phyloP scores from a whole-genome alignment of 2,888 invertebrate species.

The Drosophila tanythrix region DNA sequence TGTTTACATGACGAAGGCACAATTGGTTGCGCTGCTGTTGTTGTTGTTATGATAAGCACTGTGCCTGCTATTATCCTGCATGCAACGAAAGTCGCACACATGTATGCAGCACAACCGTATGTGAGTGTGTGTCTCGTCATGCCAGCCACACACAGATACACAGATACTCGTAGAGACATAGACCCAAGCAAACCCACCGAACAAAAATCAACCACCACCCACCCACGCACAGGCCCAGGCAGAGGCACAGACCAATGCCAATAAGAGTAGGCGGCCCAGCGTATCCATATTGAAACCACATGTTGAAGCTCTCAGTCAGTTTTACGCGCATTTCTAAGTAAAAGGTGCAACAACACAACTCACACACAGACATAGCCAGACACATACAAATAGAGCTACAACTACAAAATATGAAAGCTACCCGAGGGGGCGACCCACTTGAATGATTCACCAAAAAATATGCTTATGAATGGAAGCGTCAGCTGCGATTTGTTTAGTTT shows the following conservation, averaged over 20 bases:
- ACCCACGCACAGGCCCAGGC: slow-evolving; percentile 31
- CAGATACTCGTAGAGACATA: slow-evolving; percentile 41
- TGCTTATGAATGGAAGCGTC: slow-evolving; percentile 46
- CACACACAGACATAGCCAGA: slow-evolving; percentile 8
- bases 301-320: slow-evolving; percentile 66
- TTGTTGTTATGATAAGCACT: slow-evolving; percentile 34
- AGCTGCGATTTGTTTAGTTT: slow-evolving; percentile 48
- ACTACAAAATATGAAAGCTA: slow-evolving; percentile 36
- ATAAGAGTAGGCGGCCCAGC: slow-evolving; percentile 56
- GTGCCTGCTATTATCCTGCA: slow-evolving; percentile 52
- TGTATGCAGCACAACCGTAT: slow-evolving; percentile 19
- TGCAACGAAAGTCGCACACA: slow-evolving; percentile 36
- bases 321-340: slow-evolving; percentile 78
- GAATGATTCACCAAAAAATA: slow-evolving; percentile 66
- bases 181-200: slow-evolving; percentile 22
- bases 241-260: slow-evolving; percentile 38
- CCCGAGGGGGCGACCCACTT: slow-evolving; percentile 35
- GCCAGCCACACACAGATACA: slow-evolving; percentile 30
- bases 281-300: slow-evolving; percentile 70
- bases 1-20: slow-evolving; percentile 66
- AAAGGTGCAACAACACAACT: slow-evolving; percentile 56
- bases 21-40: slow-evolving; percentile 17
- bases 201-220: slow-evolving; percentile 19
- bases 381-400: not conserved
- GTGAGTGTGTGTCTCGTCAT: slow-evolving; percentile 42